A percentile compares a stretch with the other conserved stretches of the same genome.
Conservation (phyloP, 2,113 vertebrate species). For the Oryzias celebensis region DNA sequence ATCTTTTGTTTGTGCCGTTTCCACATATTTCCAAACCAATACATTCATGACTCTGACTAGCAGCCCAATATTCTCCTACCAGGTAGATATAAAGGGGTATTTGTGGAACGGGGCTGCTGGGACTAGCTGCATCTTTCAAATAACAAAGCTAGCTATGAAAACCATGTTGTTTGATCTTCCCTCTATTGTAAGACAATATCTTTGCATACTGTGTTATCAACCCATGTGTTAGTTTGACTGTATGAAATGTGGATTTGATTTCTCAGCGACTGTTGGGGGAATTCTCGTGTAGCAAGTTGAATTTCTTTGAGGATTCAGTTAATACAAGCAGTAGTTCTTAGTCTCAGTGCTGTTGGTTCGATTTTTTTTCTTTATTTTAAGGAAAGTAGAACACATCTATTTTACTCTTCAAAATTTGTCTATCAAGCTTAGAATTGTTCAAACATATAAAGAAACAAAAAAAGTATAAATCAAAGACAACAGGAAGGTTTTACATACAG, state of each 20-base stretch:
- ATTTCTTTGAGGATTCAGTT: slow-evolving; percentile 21
- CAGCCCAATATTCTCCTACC: slow-evolving; percentile 64
- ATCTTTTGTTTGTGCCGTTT: slow-evolving; percentile 64
- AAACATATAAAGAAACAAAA: too few relatives aligned
- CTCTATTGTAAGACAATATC: slow-evolving; percentile 54
- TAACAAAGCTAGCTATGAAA: slow-evolving; percentile 58
- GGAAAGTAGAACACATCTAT: too few relatives aligned
- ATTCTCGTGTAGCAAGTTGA: slow-evolving; percentile 18
- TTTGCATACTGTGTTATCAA: slow-evolving; percentile 53
- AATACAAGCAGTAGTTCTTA: too few relatives aligned
- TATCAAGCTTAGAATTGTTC: too few relatives aligned
- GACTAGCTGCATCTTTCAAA: slow-evolving; percentile 59
- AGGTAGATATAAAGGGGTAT: slow-evolving; percentile 63
- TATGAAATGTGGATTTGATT: slow-evolving; percentile 41
- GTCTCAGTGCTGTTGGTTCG: too few relatives aligned
- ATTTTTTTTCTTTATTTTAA: too few relatives aligned
- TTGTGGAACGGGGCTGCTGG: slow-evolving; percentile 58
- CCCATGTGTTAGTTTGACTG: slow-evolving; percentile 21
- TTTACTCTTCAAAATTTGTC: too few relatives aligned
- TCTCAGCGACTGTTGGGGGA: slow-evolving; percentile 2
- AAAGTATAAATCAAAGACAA: too few relatives aligned
- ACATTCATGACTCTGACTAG: slow-evolving; percentile 56
- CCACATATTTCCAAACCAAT: slow-evolving; percentile 64
- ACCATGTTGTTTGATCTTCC: slow-evolving; percentile 61
- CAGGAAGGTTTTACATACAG: too few relatives aligned